Percentiles rank a stretch among this genome's conserved stretches.
These are phyloP conservation scores for Heliconius ethilla DNA, from an alignment of 2,888 invertebrate genomes.

Conservation along the genomic window DNA sequence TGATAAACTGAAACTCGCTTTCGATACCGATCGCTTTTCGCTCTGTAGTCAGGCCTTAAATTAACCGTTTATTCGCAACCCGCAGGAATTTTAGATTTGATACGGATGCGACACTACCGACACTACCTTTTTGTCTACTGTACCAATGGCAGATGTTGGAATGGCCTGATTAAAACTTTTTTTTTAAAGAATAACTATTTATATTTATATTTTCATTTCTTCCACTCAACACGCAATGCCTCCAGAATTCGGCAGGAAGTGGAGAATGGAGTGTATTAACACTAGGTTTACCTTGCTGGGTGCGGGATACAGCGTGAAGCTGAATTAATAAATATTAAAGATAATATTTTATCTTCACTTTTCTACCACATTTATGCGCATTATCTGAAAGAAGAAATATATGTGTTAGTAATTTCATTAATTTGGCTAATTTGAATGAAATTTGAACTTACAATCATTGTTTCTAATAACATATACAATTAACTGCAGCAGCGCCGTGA, in stretches of 20 bases:
- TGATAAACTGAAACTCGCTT: slow-evolving; percentile 78
- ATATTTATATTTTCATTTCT: too few species aligned
- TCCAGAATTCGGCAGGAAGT: too few species aligned
- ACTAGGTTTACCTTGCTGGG: too few species aligned
- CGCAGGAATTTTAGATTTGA: slow-evolving; percentile 79
- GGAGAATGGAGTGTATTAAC: too few species aligned
- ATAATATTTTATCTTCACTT: background rate
- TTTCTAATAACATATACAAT: background rate
- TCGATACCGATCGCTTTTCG: slow-evolving; percentile 75
- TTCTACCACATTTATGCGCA: background rate
- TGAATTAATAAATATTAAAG: too few species aligned
- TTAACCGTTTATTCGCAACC: slow-evolving; percentile 78
- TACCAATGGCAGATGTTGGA: slow-evolving; percentile 25
- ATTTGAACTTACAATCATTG: background rate
- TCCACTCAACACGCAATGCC: too few species aligned
- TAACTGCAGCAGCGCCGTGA: too few species aligned
- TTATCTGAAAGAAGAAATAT: background rate
- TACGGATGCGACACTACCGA: slow-evolving; percentile 66
- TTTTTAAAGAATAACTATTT: background rate
- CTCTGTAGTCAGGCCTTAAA: slow-evolving; percentile 67
- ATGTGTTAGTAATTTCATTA: too few species aligned
- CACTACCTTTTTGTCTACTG: slow-evolving; percentile 50
- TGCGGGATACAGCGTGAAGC: too few species aligned
- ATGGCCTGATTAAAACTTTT: slow-evolving; percentile 7
- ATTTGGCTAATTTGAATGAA: background rate